Evolutionary conservation across 2,797 vertebrate genomes (phyloP).

Genomic region (Buphagus erythrorhynchus): DNA sequence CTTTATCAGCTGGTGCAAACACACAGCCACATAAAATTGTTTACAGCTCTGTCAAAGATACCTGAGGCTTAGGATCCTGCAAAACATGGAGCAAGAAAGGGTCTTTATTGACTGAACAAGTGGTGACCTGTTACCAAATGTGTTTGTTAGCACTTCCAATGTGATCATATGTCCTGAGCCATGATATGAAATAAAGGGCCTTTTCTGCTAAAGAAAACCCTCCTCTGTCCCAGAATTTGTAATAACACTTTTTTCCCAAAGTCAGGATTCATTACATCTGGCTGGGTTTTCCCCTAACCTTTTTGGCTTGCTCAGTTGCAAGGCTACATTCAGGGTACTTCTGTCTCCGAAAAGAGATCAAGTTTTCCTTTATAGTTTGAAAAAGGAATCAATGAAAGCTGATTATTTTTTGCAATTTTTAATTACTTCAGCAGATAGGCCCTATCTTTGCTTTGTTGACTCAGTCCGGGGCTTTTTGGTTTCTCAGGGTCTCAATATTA

Average conservation of each 20-base stretch:
- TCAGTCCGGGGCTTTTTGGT: background rate
- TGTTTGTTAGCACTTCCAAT: slow-evolving; percentile 44
- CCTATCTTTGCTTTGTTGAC: background rate
- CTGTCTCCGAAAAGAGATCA: background rate
- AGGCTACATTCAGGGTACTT: background rate
- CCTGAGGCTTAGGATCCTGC: background rate
- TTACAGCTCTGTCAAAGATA: slow-evolving; percentile 44
- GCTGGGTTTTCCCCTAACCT: background rate
- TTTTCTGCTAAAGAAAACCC: slow-evolving; percentile 46
- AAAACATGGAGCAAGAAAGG: slow-evolving; percentile 23
- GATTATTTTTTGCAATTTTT: background rate
- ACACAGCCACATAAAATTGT: background rate
- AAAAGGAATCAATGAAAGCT: background rate
- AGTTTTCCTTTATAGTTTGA: background rate
- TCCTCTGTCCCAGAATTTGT: background rate
- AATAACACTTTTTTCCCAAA: slow-evolving; percentile 31
- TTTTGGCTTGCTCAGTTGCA: background rate
- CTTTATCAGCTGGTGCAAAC: slow-evolving; percentile 15
- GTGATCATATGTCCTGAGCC: slow-evolving; percentile 18
- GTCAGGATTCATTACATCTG: slow-evolving; percentile 22
- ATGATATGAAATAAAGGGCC: slow-evolving; percentile 6
- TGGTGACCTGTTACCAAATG: background rate
- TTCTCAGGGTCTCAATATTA: background rate
- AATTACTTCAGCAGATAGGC: background rate
- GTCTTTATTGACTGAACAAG: slow-evolving; percentile 58